Base-by-base conservation (phyloP, 2,888 invertebrate species). In the Pseudococcus longispinus region DNA sequence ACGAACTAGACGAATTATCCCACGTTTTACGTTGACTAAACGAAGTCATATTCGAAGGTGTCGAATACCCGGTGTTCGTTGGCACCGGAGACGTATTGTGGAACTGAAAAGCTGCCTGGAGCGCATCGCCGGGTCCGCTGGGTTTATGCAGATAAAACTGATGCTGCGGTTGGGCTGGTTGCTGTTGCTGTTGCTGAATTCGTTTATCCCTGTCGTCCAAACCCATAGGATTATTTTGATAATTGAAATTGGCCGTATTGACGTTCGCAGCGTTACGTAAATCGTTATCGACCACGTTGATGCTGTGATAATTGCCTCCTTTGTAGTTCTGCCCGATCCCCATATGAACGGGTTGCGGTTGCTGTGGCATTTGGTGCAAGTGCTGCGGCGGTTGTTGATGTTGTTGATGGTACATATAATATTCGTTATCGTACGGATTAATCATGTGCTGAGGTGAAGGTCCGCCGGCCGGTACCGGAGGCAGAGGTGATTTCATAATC, bases 91-190 rank as follows among this genome's bases (percentile, higher is more conserved):
- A 84, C n/a, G 74, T 11, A n/a, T 46, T 74, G 4, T 77, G 85
- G n/a, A 77, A 46, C 26, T 74, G 85, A 29, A 85, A 85, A 8
- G 74, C 74, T 0, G 85, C 13, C 37, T 29, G 74, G 3, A 37
- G 26, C 11, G 29, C 26, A 74, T 65, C 65, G 6, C 23, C 23
- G 8, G 51, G 6, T 60, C 44, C 85, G 29, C n/a, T 74, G 15
- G 85, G 85, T n/a, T 85, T 85, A 42, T 85, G 85, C 46, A 85
- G 29, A 29, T 77, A 85, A 51, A 85, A 85, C 46, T 85, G 85
- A 6, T 74, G 70, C 29, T 85, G 85, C 77, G 44, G 44, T 13
- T 18, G 46, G 13, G 46, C 2, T 13, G 13, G 11, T 1, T 46
- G 46, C 46, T 46, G 51, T n/a, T 51, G 51, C n/a, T 51, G 51